Evolutionary conservation across 2,888 invertebrate genomes (phyloP).

Genomic region (Synergus laeviventris): DNA sequence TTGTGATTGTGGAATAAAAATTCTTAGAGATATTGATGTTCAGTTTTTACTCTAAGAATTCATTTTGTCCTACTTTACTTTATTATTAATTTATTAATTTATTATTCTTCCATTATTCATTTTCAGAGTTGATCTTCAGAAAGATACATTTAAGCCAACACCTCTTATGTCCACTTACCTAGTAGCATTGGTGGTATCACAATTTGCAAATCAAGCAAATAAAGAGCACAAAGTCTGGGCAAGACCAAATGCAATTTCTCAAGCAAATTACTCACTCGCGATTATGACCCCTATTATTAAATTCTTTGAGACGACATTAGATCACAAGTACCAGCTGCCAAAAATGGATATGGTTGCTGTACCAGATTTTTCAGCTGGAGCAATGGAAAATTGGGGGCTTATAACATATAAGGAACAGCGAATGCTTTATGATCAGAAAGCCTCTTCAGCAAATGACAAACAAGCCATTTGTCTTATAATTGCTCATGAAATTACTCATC

Average conservation of each 20-base stretch:
- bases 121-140: slow-evolving; percentile 41
- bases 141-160: slow-evolving; percentile 77
- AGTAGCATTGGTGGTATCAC: slow-evolving; percentile 89
- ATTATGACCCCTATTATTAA: slow-evolving; percentile 76
- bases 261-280: slow-evolving; percentile 80
- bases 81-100: no score
- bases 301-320: slow-evolving; percentile 74
- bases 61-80: no score
- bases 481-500: slow-evolving; percentile 79
- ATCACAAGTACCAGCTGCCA: slow-evolving; percentile 74
- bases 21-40: no score
- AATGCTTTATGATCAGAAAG: slow-evolving; percentile 82
- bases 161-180: slow-evolving; percentile 89
- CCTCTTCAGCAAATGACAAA: slow-evolving; percentile 56
- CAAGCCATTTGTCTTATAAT: slow-evolving; percentile 71
- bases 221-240: slow-evolving; percentile 78
- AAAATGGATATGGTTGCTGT: slow-evolving; percentile 79
- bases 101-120: not conserved
- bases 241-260: slow-evolving; percentile 82
- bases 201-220: slow-evolving; percentile 77
- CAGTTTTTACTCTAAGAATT: no score
- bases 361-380: slow-evolving; percentile 78
- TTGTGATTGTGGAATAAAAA: no score
- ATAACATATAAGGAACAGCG: slow-evolving; percentile 83
- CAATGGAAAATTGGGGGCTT: slow-evolving; percentile 78